Evolutionary conservation across 2,888 invertebrate genomes (phyloP).

Genomic region (Resseliella maxima): DNA sequence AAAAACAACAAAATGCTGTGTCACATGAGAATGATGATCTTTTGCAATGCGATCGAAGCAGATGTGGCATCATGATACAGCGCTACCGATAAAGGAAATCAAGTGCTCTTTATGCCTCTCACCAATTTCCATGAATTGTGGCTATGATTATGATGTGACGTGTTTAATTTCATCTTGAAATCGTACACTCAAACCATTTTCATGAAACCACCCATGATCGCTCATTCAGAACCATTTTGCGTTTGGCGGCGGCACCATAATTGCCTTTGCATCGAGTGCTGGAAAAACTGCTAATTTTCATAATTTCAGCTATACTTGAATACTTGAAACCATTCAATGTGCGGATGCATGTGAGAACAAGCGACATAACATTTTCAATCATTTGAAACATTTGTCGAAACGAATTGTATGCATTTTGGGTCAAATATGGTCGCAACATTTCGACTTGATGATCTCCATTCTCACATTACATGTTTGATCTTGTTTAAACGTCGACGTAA

Average conservation of each 20-base stretch:
- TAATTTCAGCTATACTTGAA: background rate
- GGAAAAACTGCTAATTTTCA: constrained; percentile 17
- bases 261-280: background rate
- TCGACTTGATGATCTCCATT: background rate
- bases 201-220: constrained; percentile 36
- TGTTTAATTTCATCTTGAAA: constrained; percentile 16
- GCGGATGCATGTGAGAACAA: background rate
- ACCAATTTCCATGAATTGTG: background rate
- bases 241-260: background rate
- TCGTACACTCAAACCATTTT: constrained; percentile 25
- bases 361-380: constrained; percentile 2
- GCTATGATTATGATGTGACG: constrained; percentile 29
- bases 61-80: background rate
- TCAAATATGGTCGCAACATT: constrained; percentile 51
- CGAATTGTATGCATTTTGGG: constrained; percentile 28
- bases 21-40: constrained; percentile 24
- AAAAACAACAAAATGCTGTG: background rate
- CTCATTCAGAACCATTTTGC: constrained; percentile 38
- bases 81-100: background rate
- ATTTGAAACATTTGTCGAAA: background rate
- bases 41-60: background rate
- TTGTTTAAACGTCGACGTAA: constrained; percentile 29
- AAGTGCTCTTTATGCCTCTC: background rate
- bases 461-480: constrained; percentile 54
- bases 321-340: background rate